Evolutionary conservation across 2,888 invertebrate genomes (phyloP).

Genomic region (Leptothorax acervorum): DNA sequence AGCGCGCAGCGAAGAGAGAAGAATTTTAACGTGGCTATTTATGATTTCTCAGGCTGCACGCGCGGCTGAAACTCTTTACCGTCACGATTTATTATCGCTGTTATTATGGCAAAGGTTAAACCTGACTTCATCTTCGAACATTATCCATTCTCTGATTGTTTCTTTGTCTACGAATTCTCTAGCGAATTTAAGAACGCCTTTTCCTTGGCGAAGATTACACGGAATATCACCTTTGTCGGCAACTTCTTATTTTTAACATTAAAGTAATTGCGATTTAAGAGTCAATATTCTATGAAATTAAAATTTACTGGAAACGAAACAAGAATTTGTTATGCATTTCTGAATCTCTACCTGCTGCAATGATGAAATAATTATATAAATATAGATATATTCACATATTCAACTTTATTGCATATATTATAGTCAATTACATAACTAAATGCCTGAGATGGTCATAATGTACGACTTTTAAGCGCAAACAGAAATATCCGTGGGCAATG

Average conservation of each 20-base stretch:
- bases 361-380: conserved; percentile 4
- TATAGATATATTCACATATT: neutral
- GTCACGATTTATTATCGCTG: conserved; percentile 21
- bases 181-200: neutral
- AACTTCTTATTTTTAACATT: neutral
- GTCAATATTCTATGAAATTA: neutral
- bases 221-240: neutral
- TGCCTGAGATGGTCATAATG: conserved; percentile 24
- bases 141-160: conserved; percentile 13
- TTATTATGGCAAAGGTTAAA: conserved; percentile 49
- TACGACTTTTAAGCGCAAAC: conserved; percentile 38
- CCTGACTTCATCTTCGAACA: conserved; percentile 14
- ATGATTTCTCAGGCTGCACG: conserved; percentile 4
- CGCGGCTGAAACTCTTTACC: neutral
- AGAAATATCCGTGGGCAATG: conserved; percentile 21
- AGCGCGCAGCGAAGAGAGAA: neutral
- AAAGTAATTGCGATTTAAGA: neutral
- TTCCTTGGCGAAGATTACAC: neutral
- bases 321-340: neutral
- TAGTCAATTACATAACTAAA: conserved; percentile 35
- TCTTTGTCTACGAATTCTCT: neutral
- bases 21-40: conserved; percentile 32
- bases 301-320: neutral
- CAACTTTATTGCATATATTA: neutral
- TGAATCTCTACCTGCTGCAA: neutral